Evolutionary conservation across 2,113 vertebrate species (phyloP).

Genomic region (Megaceryle maxima): DNA sequence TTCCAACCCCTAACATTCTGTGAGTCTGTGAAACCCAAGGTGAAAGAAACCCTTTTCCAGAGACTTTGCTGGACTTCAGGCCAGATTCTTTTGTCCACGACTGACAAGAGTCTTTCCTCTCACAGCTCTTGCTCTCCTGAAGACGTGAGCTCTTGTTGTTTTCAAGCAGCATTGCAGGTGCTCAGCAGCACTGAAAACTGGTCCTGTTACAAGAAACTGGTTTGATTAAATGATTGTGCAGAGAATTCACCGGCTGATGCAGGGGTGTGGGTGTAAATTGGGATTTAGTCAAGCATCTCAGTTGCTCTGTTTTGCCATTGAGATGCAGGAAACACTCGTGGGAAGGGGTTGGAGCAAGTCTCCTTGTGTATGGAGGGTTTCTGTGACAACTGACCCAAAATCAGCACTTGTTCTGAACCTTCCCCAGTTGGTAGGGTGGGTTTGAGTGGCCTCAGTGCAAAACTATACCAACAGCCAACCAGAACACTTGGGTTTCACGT

Average conservation of each 20-base stretch:
- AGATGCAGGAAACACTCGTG: background rate
- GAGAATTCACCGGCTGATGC: background rate
- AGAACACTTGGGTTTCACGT: background rate
- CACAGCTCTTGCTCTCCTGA: background rate
- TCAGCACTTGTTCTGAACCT: background rate
- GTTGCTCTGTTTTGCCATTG: background rate
- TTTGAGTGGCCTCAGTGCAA: background rate
- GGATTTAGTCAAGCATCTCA: background rate
- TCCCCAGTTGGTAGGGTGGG: background rate
- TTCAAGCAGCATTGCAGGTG: background rate
- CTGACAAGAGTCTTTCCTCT: background rate
- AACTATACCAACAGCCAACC: background rate
- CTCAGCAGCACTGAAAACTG: background rate
- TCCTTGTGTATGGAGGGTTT: rapidly evolving
- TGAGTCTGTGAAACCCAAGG: background rate
- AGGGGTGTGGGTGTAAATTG: background rate
- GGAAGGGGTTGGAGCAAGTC: background rate
- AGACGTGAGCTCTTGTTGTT: background rate
- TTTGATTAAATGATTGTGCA: background rate
- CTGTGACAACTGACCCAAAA: too few species aligned
- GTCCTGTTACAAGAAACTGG: background rate
- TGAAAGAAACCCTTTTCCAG: background rate
- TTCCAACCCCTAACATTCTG: too few species aligned
- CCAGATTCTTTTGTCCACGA: background rate
- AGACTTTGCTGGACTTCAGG: background rate